Evolutionary conservation across 2,113 vertebrate species (phyloP), one percentile per base, ranked within the genome.

Genomic region (Silurus meridionalis): DNA sequence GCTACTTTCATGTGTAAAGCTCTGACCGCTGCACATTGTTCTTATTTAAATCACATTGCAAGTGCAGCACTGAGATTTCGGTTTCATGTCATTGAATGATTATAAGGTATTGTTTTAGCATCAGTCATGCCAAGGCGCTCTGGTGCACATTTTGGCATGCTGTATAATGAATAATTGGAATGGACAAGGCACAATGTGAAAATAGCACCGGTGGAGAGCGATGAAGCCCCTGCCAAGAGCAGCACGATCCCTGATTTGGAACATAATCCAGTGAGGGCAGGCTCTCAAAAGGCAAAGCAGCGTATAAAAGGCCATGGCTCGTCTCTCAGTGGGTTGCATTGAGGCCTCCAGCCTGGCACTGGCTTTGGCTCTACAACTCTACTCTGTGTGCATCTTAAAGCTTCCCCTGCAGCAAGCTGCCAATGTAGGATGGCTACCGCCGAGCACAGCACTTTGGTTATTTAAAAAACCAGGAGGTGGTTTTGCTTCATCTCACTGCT

Each of bases 31-130:
- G 87, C 83, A 83, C 60, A 85, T 91, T 90, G 87, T 90, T 84
- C 58, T 2, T 67, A 90, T 91, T 90, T 87, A 92, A 91, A 93
- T 89, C 83, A 89, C 89, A 93, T 92, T 92, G 91, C 92, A 90
- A 92, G 84, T 84, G 85, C 90, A 89, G 88, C 50, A 85, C 91
- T 91, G 89, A 92, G 87, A 90, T 91, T 83, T 90, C 19, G 90
- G 87, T 91, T 92, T 90, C 87, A 91, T 92, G 93, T 91, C 92
- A 92, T 81, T 92, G 92, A 92, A 91, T 94, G 91, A 92, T 93
- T 93, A 94, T 92, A 91, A 91, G 92, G 91, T 93, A 93, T 93
- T 93, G 93, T 88, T 85, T 89, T 90, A 91, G 86, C 78, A 82
- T 90, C n/a, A 75, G 72, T 89, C 88, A 72, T 85, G 89, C 91